phyloP scores from a whole-genome alignment of 2,113 vertebrate genomes.

The Platichthys stellatus region DNA sequence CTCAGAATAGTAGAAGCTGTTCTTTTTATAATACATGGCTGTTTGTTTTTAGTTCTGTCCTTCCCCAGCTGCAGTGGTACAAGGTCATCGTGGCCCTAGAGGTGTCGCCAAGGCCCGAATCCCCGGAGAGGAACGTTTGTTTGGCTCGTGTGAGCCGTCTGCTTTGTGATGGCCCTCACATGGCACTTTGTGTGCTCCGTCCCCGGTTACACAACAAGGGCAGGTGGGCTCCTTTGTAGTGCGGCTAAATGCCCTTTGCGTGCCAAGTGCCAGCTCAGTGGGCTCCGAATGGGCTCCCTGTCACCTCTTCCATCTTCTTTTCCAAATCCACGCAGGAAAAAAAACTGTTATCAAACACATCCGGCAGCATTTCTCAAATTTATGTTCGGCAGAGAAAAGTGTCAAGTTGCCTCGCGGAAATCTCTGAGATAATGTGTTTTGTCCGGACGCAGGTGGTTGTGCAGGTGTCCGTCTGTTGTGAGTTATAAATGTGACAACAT shows the following conservation, averaged over 20 bases:
- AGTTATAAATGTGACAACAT: neutral
- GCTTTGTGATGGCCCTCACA: conserved; percentile 34
- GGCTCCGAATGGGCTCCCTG: conserved; percentile 1
- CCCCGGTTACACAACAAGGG: conserved; percentile 18
- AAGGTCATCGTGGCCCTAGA: conserved; percentile 33
- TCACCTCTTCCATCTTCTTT: neutral
- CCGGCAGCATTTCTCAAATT: neutral
- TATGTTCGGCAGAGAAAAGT: too few relatives aligned
- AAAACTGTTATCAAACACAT: neutral
- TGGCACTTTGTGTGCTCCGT: conserved; percentile 23
- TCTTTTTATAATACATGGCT: neutral
- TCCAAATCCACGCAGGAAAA: conserved; percentile 22
- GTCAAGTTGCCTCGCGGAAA: neutral
- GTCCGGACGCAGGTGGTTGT: neutral
- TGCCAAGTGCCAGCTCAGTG: conserved; percentile 7
- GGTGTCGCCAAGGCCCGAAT: conserved; percentile 13
- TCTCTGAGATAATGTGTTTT: neutral
- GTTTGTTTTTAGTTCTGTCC: conserved; percentile 3
- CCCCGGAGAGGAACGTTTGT: conserved; percentile 19
- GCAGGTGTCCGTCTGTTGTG: conserved; percentile 1
- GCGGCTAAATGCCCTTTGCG: conserved; percentile 22
- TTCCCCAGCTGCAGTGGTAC: neutral
- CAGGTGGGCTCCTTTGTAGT: conserved; percentile 47
- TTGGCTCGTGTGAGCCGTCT: conserved; percentile 25
- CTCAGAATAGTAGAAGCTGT: too few relatives aligned